These are phyloP conservation scores for Drosophila nr. perissopoda DNA, from an alignment of 2,888 invertebrate genomes.

Conservation along the genomic window DNA sequence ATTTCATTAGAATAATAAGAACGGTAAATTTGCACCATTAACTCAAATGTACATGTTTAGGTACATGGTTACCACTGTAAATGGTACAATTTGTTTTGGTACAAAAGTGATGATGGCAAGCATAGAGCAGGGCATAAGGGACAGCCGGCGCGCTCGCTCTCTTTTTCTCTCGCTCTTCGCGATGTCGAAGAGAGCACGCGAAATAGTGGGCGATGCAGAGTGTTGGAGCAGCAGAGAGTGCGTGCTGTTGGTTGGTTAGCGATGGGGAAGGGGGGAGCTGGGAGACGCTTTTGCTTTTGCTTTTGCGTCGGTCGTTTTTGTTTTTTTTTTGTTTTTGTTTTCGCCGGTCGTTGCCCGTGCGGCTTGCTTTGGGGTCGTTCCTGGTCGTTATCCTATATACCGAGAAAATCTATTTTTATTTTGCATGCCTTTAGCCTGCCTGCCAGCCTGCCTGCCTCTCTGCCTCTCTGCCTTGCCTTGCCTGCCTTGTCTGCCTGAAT, in stretches of 20 bases:
- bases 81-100: not conserved
- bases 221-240: conserved; percentile 6
- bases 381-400: conserved; percentile 84
- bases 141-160: not conserved
- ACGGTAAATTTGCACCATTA: not conserved
- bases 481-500: conserved; percentile 15
- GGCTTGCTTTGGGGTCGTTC: conserved; percentile 81
- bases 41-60: not conserved
- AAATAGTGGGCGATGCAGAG: conserved; percentile 17
- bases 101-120: not conserved
- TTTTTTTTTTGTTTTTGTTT: conserved; percentile 38
- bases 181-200: not conserved
- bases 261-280: no score
- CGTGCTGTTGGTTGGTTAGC: not conserved
- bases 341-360: conserved; percentile 75
- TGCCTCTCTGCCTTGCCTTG: conserved; percentile 1
- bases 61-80: not conserved
- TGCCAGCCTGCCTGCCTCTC: conserved; percentile 27
- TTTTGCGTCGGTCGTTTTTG: conserved; percentile 3
- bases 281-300: conserved; percentile 8
- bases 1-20: not conserved
- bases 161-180: not conserved
- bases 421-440: conserved; percentile 53
- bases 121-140: conserved; percentile 10
- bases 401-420: conserved; percentile 82